Conservation (phyloP, 2,888 invertebrate genomes). For the Sphaerophoria taeniata region DNA sequence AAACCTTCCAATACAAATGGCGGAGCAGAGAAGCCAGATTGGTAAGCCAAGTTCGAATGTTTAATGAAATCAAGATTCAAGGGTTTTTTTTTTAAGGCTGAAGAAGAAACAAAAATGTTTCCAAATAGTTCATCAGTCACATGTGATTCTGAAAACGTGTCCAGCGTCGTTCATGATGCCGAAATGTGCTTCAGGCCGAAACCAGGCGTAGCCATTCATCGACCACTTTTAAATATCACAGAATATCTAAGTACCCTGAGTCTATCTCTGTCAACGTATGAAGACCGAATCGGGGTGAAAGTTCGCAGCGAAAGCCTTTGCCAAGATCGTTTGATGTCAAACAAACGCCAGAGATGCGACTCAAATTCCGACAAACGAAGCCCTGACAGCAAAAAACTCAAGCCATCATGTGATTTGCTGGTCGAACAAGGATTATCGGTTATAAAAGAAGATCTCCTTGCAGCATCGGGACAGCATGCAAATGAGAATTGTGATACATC, state of each 20-base stretch:
- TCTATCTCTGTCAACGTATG: conserved; percentile 90
- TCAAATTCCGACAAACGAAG: conserved; percentile 85
- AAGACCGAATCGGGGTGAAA: conserved; percentile 87
- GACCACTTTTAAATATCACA: conserved; percentile 89
- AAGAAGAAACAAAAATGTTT: conserved; percentile 77
- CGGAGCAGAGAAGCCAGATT: conserved; percentile 83
- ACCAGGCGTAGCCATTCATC: conserved; percentile 86
- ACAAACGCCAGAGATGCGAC: conserved; percentile 85
- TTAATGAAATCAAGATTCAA: no score
- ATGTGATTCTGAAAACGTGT: conserved; percentile 35
- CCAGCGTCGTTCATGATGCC: conserved; percentile 76
- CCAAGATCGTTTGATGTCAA: conserved; percentile 77
- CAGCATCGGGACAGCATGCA: conserved; percentile 13
- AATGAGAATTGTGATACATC: conserved; percentile 55
- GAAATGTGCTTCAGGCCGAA: conserved; percentile 83
- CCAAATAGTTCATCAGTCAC: conserved; percentile 48
- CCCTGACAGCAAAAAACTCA: conserved; percentile 83
- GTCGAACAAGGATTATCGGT: conserved; percentile 43
- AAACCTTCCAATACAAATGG: conserved; percentile 91
- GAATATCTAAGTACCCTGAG: conserved; percentile 91
- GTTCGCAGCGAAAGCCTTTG: conserved; percentile 83
- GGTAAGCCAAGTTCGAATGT: conserved; percentile 48
- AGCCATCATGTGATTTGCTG: conserved; percentile 76
- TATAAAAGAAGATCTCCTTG: conserved; percentile 39
- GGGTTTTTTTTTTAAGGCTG: conserved; percentile 60